Conservation (phyloP, 2,888 invertebrate species). For the Oegoconia quadripuncta region DNA sequence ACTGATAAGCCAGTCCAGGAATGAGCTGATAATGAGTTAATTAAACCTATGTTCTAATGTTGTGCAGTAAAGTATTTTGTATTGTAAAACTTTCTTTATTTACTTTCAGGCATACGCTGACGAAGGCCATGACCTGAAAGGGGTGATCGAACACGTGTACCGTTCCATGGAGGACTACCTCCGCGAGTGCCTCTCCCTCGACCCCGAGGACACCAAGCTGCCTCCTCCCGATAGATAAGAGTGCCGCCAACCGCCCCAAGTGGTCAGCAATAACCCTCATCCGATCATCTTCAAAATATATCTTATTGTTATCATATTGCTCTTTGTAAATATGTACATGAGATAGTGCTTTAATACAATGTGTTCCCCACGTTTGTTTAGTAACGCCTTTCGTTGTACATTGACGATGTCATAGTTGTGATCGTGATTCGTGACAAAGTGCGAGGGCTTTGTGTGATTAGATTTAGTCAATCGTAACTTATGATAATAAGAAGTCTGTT, state of each 20-base stretch:
- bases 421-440: conserved; percentile 18
- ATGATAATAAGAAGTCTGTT: conserved; percentile 32
- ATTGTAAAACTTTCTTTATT: conserved; percentile 13
- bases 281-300: conserved; percentile 29
- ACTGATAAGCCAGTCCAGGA: too few relatives aligned
- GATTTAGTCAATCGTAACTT: conserved; percentile 27
- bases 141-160: conserved; percentile 94
- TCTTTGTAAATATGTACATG: conserved; percentile 74
- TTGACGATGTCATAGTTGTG: conserved; percentile 18
- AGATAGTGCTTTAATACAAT: conserved; percentile 72
- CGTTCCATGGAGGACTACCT: conserved; percentile 96
- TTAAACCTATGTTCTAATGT: too few relatives aligned
- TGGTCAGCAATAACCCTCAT: conserved; percentile 26
- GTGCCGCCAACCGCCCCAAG: conserved; percentile 12
- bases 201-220: conserved; percentile 85
- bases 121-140: conserved; percentile 91
- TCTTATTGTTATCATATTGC: conserved; percentile 47
- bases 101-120: conserved; percentile 91
- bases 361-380: conserved; percentile 63
- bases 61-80: neutral
- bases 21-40: too few relatives aligned
- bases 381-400: conserved; percentile 32
- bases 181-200: conserved; percentile 92
- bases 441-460: conserved; percentile 48
- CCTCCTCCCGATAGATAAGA: conserved; percentile 79